Conservation (phyloP, 2,888 invertebrate species). For the Melinaea marsaeus region DNA sequence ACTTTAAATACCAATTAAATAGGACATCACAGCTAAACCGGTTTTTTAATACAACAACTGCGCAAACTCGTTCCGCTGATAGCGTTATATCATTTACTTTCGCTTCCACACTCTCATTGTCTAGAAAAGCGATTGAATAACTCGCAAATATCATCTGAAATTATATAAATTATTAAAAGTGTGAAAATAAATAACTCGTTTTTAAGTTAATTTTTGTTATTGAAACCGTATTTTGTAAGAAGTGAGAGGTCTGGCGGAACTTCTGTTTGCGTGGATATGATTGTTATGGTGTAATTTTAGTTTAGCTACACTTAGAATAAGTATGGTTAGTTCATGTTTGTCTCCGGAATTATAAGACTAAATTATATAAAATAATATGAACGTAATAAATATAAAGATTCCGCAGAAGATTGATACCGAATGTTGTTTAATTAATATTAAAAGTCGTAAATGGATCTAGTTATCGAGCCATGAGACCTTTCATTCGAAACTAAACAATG, state of each 20-base stretch:
- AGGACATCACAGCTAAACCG: slow-evolving; percentile 26
- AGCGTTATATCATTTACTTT: slow-evolving; percentile 73
- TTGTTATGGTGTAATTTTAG: slow-evolving; percentile 5
- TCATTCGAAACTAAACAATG: slow-evolving; percentile 65
- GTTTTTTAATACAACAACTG: slow-evolving; percentile 32
- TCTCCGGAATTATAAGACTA: no score
- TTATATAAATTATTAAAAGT: slow-evolving; percentile 64
- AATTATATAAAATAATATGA: no score
- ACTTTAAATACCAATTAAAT: slow-evolving; percentile 6
- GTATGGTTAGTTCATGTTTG: no score
- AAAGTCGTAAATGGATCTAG: slow-evolving; percentile 48
- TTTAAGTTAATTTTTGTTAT: slow-evolving; percentile 52
- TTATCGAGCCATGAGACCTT: slow-evolving; percentile 60
- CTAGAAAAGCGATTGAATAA: slow-evolving; percentile 70
- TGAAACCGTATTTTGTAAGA: slow-evolving; percentile 57
- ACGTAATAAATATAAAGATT: no score
- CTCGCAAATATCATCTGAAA: slow-evolving; percentile 66
- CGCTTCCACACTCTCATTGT: slow-evolving; percentile 73
- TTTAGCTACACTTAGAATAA: not conserved
- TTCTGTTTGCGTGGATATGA: slow-evolving; percentile 13
- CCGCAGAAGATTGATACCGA: no score
- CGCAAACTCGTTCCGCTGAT: slow-evolving; percentile 45
- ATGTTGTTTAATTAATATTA: no score
- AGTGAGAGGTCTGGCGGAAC: slow-evolving; percentile 55
- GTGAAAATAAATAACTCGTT: slow-evolving; percentile 65